Evolutionary conservation across 2,113 vertebrate genomes (phyloP).

Genomic region (Daphoenositta chrysoptera): DNA sequence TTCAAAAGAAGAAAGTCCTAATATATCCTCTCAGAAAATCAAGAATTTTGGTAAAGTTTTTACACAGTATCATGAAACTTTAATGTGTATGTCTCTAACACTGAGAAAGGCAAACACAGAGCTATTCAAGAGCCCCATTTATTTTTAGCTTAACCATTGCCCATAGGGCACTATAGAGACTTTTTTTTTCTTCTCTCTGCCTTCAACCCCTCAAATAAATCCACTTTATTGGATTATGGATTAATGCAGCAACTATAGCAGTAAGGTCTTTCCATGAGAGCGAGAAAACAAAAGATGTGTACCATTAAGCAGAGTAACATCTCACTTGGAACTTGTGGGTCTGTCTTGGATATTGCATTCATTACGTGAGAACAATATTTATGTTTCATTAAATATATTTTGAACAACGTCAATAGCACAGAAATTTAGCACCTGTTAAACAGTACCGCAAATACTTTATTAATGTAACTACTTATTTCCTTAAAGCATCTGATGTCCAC

Average conservation of each 20-base stretch:
- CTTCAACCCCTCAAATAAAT: slow-evolving; percentile 30
- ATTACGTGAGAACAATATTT: background rate
- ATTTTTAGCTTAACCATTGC: background rate
- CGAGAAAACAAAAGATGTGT: background rate
- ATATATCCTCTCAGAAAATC: background rate
- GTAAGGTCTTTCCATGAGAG: slow-evolving; percentile 14
- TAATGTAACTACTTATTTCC: background rate
- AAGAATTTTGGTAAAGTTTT: background rate
- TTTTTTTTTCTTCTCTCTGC: background rate
- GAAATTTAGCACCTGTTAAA: background rate
- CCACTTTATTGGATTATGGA: slow-evolving; percentile 56
- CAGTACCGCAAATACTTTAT: background rate
- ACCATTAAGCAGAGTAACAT: background rate
- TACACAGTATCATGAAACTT: background rate
- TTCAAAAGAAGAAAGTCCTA: background rate
- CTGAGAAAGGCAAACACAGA: background rate
- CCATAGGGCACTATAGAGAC: background rate
- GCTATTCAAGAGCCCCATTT: background rate
- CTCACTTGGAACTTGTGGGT: background rate
- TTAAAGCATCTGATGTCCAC: background rate
- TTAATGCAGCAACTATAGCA: slow-evolving; percentile 47
- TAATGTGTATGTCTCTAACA: background rate
- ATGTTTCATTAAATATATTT: background rate
- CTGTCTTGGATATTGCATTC: background rate
- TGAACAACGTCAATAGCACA: background rate